Percentiles rank a stretch among this genome's conserved stretches.
These are phyloP conservation scores for Spialia ferax DNA, from an alignment of 2,888 invertebrate species.

Conservation along the genomic window DNA sequence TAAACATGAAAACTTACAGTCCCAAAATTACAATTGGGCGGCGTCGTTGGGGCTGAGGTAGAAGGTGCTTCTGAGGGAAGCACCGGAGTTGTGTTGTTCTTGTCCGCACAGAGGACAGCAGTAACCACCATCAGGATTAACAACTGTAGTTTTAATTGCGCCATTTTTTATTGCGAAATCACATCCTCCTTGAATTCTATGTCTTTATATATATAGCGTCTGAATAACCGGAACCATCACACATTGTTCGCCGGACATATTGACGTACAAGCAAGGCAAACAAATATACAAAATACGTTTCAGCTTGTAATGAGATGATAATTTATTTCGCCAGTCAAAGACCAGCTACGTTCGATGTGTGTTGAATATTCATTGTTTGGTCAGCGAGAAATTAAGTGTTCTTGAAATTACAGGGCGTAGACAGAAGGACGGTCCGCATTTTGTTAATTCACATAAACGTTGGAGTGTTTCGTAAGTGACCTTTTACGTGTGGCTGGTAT, in stretches of 20 bases:
- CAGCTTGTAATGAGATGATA: conserved; percentile 44
- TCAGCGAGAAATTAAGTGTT: conserved; percentile 44
- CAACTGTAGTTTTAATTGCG: conserved; percentile 49
- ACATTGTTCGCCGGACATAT: conserved; percentile 26
- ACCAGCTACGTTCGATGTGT: conserved; percentile 41
- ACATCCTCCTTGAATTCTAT: conserved; percentile 12
- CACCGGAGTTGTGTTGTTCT: conserved; percentile 38
- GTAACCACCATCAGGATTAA: conserved; percentile 50
- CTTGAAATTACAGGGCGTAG: conserved; percentile 39
- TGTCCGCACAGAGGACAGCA: conserved; percentile 50
- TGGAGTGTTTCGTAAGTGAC: conserved; percentile 28
- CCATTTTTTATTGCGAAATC: conserved; percentile 35
- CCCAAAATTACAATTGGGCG: neutral
- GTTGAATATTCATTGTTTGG: conserved; percentile 49
- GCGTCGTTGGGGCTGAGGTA: conserved; percentile 12
- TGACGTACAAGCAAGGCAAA: conserved; percentile 34
- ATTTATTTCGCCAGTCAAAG: conserved; percentile 45
- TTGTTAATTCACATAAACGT: conserved; percentile 32
- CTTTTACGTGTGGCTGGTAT: conserved; percentile 29
- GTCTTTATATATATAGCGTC: conserved; percentile 39
- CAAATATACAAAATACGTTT: conserved; percentile 32
- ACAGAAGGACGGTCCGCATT: conserved; percentile 30
- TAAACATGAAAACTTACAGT: neutral
- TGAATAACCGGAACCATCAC: conserved; percentile 37
- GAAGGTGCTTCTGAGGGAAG: conserved; percentile 35